Evolutionary conservation across 1,140 invertebrate species (phyloP).

Genomic region (Calliphora vicina): DNA sequence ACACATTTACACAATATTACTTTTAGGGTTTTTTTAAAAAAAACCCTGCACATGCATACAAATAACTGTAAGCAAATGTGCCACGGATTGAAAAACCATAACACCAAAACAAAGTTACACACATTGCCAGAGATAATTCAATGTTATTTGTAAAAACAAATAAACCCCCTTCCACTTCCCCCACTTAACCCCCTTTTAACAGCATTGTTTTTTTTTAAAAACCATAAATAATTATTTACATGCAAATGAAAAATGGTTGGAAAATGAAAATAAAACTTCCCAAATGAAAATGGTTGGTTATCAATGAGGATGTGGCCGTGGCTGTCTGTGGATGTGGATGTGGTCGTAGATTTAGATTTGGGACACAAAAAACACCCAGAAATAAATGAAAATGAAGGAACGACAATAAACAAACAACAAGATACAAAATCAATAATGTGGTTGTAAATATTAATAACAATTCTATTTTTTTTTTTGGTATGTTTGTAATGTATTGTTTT

Average conservation of each 20-base stretch:
- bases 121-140: neutral
- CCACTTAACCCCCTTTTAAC: neutral
- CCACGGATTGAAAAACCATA: too few species aligned
- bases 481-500: neutral
- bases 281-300: neutral
- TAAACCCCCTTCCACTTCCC: too few species aligned
- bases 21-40: too few species aligned
- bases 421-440: neutral
- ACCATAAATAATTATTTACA: constrained; percentile 14
- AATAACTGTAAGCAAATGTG: too few species aligned
- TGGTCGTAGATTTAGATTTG: neutral
- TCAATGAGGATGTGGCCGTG: neutral
- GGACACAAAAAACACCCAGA: neutral
- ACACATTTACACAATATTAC: too few species aligned
- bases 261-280: neutral
- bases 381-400: neutral
- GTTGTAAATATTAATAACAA: neutral
- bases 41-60: too few species aligned
- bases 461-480: neutral
- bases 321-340: neutral
- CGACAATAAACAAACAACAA: neutral
- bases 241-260: neutral
- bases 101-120: too few species aligned
- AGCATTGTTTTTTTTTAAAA: neutral
- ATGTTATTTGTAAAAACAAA: neutral